Percentiles rank a stretch among this genome's conserved stretches.
These are phyloP conservation scores for Cladopsammia gracilis DNA, from an alignment of 64 coral and sea anemone genomes.

Conservation along the genomic window DNA sequence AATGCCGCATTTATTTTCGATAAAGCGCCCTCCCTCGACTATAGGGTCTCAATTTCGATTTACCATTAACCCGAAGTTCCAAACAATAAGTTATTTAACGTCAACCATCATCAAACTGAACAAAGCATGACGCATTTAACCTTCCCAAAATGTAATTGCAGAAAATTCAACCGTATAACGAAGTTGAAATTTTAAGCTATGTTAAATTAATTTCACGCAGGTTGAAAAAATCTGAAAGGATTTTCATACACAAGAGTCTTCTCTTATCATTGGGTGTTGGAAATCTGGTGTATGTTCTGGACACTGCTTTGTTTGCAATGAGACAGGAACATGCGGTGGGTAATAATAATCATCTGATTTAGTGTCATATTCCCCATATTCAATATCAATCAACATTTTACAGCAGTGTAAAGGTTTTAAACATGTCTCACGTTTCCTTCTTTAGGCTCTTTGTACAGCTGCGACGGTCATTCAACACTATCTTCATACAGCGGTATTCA, in stretches of 20 bases:
- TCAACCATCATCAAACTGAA: too few relatives aligned
- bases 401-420: background rate
- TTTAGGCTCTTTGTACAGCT: constrained; percentile 11
- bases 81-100: too few relatives aligned
- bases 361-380: too few relatives aligned
- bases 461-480: constrained; percentile 79
- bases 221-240: constrained; percentile 21
- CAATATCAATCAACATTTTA: too few relatives aligned
- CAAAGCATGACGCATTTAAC: too few relatives aligned
- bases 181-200: too few relatives aligned
- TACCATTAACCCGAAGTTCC: too few relatives aligned
- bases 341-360: background rate
- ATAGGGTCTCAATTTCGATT: too few relatives aligned
- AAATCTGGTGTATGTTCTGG: constrained; percentile 34
- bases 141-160: too few relatives aligned
- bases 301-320: background rate
- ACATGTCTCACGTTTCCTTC: background rate
- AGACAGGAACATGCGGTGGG: constrained; percentile 25
- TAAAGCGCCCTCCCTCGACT: too few relatives aligned
- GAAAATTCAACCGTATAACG: too few relatives aligned
- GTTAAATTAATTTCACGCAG: background rate
- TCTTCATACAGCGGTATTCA: constrained; percentile 76
- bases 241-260: constrained; percentile 50
- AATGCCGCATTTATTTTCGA: too few relatives aligned
- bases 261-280: constrained; percentile 1